These are phyloP conservation scores for Volucella zonaria DNA, from an alignment of 2,888 invertebrate genomes.

Conservation along the genomic window DNA sequence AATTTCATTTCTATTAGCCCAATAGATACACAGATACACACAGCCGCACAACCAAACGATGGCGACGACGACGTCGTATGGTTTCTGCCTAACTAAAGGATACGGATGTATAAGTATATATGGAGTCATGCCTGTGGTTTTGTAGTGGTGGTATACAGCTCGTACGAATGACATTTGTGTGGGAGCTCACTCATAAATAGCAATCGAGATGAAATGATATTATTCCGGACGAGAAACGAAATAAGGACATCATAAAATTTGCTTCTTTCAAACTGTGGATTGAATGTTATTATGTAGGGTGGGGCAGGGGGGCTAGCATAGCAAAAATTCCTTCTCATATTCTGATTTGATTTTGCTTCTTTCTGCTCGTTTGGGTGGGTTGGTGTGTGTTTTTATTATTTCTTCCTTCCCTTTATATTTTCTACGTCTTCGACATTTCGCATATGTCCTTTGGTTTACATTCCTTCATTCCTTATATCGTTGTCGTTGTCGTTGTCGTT, in stretches of 20 bases:
- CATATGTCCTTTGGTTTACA: slow-evolving; percentile 44
- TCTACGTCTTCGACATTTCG: slow-evolving; percentile 1
- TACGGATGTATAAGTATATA: neutral
- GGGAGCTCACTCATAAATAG: slow-evolving; percentile 53
- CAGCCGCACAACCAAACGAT: no score
- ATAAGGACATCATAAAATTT: slow-evolving; percentile 74
- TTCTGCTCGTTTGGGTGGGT: neutral
- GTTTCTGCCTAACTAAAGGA: neutral
- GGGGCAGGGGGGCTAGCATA: neutral
- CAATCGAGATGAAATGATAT: slow-evolving; percentile 71
- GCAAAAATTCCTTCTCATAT: slow-evolving; percentile 33
- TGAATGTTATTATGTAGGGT: slow-evolving; percentile 62
- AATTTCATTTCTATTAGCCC: slow-evolving; percentile 72
- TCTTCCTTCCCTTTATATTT: neutral
- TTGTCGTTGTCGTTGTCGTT: neutral
- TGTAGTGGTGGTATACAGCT: neutral
- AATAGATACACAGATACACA: slow-evolving; percentile 30
- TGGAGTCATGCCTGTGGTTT: neutral
- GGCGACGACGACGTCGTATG: no score
- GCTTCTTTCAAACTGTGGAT: slow-evolving; percentile 66
- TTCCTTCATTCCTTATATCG: neutral
- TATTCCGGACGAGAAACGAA: slow-evolving; percentile 72
- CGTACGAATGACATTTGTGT: neutral
- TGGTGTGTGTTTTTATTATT: slow-evolving; percentile 16
- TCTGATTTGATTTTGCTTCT: slow-evolving; percentile 64